Conservation (phyloP, 1,140 invertebrate species). For the Cydia strobilella region DNA sequence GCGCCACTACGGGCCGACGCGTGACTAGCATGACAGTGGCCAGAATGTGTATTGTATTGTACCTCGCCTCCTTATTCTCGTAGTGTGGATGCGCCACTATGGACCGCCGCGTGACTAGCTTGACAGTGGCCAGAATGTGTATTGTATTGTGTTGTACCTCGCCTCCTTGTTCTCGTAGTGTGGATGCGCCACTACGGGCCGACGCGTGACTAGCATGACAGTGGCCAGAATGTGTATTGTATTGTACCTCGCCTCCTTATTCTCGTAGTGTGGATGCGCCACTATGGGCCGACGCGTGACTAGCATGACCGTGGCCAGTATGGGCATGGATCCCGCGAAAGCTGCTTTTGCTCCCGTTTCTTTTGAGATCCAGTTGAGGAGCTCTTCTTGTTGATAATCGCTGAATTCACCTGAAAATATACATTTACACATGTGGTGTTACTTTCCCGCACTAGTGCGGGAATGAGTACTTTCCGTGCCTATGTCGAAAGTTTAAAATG, state of each 20-base stretch:
- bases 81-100: too few species aligned
- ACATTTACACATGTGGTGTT: not conserved
- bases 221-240: slow-evolving; percentile 20
- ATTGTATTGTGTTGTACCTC: slow-evolving; percentile 75
- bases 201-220: not conserved
- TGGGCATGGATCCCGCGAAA: slow-evolving; percentile 90
- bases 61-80: too few species aligned
- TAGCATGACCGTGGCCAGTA: slow-evolving; percentile 10
- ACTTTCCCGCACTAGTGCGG: too few species aligned
- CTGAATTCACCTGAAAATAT: slow-evolving; percentile 84
- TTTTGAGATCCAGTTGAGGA: slow-evolving; percentile 87
- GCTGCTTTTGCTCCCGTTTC: slow-evolving; percentile 82
- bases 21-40: too few species aligned
- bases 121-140: not conserved
- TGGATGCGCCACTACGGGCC: not conserved
- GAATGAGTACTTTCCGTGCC: too few species aligned
- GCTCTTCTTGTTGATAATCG: slow-evolving; percentile 86
- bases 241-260: slow-evolving; percentile 83
- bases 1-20: too few species aligned
- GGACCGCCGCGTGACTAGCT: too few species aligned
- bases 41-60: too few species aligned
- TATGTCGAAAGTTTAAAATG: too few species aligned
- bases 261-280: slow-evolving; percentile 83
- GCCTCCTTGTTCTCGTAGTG: slow-evolving; percentile 87
- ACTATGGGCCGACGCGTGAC: slow-evolving; percentile 6